Evolutionary conservation across 2,113 vertebrate species (phyloP).

Genomic region (Psophia crepitans): DNA sequence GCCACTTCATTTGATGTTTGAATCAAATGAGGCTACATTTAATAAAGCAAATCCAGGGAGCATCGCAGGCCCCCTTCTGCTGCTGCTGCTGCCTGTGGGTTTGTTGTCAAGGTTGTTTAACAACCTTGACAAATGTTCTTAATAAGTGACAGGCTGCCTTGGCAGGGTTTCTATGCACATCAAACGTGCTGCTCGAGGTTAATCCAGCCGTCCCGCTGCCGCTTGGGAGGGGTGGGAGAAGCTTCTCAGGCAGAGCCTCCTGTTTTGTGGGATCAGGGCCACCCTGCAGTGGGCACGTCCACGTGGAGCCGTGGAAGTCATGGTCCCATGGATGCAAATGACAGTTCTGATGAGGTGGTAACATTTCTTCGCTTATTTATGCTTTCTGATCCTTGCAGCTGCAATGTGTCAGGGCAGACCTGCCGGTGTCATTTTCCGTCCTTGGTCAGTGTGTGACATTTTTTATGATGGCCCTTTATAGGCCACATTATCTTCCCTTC

Average conservation of each 20-base stretch:
- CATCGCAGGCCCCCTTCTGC: background rate
- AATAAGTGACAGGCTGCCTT: constrained; percentile 56
- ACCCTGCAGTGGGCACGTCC: background rate
- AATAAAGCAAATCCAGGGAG: constrained; percentile 17
- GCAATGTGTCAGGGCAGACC: background rate
- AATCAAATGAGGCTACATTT: constrained; percentile 7
- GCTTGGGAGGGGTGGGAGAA: background rate
- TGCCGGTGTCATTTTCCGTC: background rate
- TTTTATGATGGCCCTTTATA: constrained; percentile 39
- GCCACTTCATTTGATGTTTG: background rate
- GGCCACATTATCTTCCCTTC: constrained; percentile 21
- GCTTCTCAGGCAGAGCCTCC: background rate
- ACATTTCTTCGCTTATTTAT: background rate
- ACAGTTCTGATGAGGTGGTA: background rate
- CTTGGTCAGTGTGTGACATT: background rate
- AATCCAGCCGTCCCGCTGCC: background rate
- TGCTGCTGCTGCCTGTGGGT: constrained; percentile 25
- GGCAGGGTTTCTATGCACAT: constrained; percentile 49
- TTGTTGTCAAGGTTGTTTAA: constrained; percentile 64
- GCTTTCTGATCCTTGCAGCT: background rate
- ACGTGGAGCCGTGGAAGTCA: rapidly evolving
- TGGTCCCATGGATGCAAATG: rapidly evolving
- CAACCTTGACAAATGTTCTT: constrained; percentile 66
- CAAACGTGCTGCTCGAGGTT: constrained; percentile 13
- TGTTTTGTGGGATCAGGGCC: background rate